Percentiles rank a stretch among this genome's conserved stretches.
phyloP scores from a whole-genome alignment of 2,888 invertebrate genomes.

The Orgyia antiqua region DNA sequence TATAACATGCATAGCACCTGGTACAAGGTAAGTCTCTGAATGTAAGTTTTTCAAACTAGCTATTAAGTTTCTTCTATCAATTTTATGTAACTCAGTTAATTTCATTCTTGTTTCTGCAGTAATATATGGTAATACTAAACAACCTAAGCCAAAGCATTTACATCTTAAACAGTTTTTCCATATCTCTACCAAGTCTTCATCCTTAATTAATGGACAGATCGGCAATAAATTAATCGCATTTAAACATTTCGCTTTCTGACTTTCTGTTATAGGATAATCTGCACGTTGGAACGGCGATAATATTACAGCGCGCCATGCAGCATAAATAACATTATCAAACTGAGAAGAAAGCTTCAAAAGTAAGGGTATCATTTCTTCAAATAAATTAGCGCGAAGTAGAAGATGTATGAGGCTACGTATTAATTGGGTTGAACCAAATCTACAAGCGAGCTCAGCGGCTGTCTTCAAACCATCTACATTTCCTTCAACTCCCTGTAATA shows the following conservation, averaged over 20 bases:
- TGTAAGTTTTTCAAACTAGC: conserved; percentile 67
- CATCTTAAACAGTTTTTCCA: conserved; percentile 69
- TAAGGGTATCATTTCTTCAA: conserved; percentile 62
- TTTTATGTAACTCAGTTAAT: conserved; percentile 57
- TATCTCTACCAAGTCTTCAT: conserved; percentile 64
- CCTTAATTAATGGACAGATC: conserved; percentile 61
- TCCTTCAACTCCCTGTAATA: conserved; percentile 48
- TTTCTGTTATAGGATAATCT: conserved; percentile 69
- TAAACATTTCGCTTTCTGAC: conserved; percentile 61
- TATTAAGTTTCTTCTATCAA: conserved; percentile 64
- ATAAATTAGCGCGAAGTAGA: conserved; percentile 46
- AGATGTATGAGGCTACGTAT: conserved; percentile 48
- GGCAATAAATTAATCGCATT: conserved; percentile 65
- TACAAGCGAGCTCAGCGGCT: conserved; percentile 48
- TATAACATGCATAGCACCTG: conserved; percentile 67
- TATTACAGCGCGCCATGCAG: conserved; percentile 64
- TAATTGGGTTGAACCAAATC: conserved; percentile 48
- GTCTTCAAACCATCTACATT: conserved; percentile 55
- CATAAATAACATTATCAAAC: conserved; percentile 49
- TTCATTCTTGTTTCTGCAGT: conserved; percentile 50
- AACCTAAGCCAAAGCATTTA: conserved; percentile 63
- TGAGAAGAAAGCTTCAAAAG: conserved; percentile 48
- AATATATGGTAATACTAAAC: conserved; percentile 68
- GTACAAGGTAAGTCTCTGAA: conserved; percentile 61
- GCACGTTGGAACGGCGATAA: conserved; percentile 66